Conservation (phyloP, 2,113 vertebrate species). For the Myrmophylax atrothorax region DNA sequence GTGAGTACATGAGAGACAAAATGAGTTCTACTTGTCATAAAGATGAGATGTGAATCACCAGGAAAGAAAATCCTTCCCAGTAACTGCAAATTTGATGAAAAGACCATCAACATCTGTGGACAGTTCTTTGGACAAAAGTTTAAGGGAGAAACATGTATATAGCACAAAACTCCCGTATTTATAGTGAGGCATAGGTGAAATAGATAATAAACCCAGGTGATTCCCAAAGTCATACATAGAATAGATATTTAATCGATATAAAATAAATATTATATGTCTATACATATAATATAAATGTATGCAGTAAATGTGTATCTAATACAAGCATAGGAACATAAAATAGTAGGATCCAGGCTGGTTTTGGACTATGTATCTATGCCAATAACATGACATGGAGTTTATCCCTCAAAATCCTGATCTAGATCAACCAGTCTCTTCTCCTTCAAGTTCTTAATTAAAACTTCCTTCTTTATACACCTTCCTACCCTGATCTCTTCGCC, state of each 20-base stretch:
- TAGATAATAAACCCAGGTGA: neutral
- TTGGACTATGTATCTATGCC: neutral
- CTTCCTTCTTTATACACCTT: neutral
- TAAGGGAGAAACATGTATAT: neutral
- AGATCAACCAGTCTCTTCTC: neutral
- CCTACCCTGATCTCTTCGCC: neutral
- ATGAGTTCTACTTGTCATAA: neutral
- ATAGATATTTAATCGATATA: too few species aligned
- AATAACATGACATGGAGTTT: neutral
- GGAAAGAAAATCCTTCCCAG: neutral
- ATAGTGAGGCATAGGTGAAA: neutral
- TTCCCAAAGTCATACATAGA: too few species aligned
- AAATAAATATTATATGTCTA: neutral
- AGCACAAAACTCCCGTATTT: neutral
- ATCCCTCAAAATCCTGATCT: neutral
- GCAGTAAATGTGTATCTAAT: neutral
- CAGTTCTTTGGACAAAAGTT: neutral
- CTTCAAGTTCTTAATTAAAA: neutral
- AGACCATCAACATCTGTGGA: neutral
- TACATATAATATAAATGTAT: neutral
- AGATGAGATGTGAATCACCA: neutral
- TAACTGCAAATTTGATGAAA: neutral
- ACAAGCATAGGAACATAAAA: neutral
- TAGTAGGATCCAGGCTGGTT: neutral
- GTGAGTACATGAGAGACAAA: neutral